phyloP scores from a whole-genome alignment of 2,888 invertebrate species.

The Thecophora atra region DNA sequence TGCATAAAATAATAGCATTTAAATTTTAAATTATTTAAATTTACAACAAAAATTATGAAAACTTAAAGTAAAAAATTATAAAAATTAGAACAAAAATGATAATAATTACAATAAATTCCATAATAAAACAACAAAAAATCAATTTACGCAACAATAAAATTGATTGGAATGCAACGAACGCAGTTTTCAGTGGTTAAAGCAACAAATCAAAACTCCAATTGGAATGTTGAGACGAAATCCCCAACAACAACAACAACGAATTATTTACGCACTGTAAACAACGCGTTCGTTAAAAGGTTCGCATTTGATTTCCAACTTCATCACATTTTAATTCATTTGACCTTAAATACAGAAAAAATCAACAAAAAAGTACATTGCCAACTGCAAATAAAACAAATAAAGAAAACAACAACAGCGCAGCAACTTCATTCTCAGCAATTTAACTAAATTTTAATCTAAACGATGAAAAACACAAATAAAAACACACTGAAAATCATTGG shows the following conservation, averaged over 20 bases:
- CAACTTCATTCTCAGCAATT: not conserved
- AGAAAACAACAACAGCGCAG: constrained; percentile 10
- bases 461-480: not conserved
- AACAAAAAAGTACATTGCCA: not conserved
- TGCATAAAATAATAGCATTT: no score
- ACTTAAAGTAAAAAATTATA: not conserved
- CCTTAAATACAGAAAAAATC: not conserved
- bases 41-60: not conserved
- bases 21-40: not conserved
- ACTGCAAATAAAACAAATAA: not conserved
- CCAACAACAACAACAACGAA: not conserved
- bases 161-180: not conserved
- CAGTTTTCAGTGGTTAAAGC: not conserved
- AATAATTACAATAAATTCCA: no score
- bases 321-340: no score
- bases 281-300: not conserved
- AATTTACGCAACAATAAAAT: no score
- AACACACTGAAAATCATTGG: constrained; percentile 22
- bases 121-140: no score
- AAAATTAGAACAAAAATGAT: no score
- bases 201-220: not conserved
- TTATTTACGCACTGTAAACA: not conserved
- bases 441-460: no score
- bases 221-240: not conserved
- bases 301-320: no score